Base-by-base conservation (phyloP, 2,888 invertebrate genomes). In the Xestoiulus laeticollis region DNA sequence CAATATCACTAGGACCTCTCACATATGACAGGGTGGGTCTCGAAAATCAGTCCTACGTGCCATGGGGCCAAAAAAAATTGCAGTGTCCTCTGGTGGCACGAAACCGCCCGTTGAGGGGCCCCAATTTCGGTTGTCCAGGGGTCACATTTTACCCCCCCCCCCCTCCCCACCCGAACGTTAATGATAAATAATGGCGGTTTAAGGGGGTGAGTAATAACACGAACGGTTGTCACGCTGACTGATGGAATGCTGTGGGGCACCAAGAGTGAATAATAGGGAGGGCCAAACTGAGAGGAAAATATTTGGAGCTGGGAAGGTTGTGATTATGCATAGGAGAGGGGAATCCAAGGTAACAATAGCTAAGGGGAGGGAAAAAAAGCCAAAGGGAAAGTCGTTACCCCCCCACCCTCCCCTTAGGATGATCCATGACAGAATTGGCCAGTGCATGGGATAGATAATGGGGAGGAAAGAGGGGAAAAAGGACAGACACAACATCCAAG, bases 161-260 rank as follows among this genome's bases (percentile, higher is more conserved):
- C 10, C 22, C 59, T 22, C 59, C 59, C 22, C 59, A 59, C 22
- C 59, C 59, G 59, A 59, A 59, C 59, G 59, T 59, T 59, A 59
- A 59, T 59, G 59, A 59, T 59, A 59, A 59, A 59, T 59, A 59
- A 59, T 59, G 59, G 59, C 59, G 59, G 59, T 59, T 59, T 59
- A 59, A 59, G 59, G 59, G 59, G 59, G 59, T 59, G 59, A 59
- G 59, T 59, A 59, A 59, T 59, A 59, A 59, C 59, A 59, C 59
- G 59, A 59, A 59, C 59, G 59, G 59, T 59, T 59, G 59, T 59
- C 59, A 22, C 59, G 59, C 59, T 59, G 59, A 59, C 59, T 59
- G 59, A 59, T 59, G 59, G 59, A 59, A 59, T 59, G 59, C 59
- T 59, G 59, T 59, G 59, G 59, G 59, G 59, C 59, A 59, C 59